phyloP scores from a whole-genome alignment of 2,113 vertebrate species.

The Sturnus vulgaris region DNA sequence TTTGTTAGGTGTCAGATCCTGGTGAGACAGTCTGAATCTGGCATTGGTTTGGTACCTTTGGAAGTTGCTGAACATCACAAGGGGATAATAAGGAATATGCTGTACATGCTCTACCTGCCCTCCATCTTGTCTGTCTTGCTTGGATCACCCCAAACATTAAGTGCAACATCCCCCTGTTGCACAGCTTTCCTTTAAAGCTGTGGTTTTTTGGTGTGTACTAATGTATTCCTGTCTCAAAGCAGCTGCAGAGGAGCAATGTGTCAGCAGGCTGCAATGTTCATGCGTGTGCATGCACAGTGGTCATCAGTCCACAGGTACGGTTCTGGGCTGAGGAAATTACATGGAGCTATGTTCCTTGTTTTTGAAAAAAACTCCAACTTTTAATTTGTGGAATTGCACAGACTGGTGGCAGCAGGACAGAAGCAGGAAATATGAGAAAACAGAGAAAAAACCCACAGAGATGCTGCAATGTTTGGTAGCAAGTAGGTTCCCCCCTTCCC shows the following conservation, averaged over 20 bases:
- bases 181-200: neutral
- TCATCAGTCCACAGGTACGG: neutral
- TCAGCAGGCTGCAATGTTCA: neutral
- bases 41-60: neutral
- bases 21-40: neutral
- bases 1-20: neutral
- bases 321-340: neutral
- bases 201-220: neutral
- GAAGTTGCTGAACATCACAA: neutral
- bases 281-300: accelerated
- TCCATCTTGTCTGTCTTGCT: neutral
- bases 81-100: neutral
- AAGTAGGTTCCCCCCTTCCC: neutral
- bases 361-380: neutral
- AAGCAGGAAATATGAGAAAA: neutral
- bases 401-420: neutral
- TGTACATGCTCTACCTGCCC: neutral
- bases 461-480: neutral
- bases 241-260: neutral
- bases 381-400: neutral
- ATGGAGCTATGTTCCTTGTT: neutral
- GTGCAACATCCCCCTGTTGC: neutral
- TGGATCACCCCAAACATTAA: neutral
- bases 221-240: neutral
- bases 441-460: neutral